Percentiles rank a stretch among this genome's conserved stretches.
Conservation (phyloP, 2,113 vertebrate species). For the Saguinus imperator region DNA sequence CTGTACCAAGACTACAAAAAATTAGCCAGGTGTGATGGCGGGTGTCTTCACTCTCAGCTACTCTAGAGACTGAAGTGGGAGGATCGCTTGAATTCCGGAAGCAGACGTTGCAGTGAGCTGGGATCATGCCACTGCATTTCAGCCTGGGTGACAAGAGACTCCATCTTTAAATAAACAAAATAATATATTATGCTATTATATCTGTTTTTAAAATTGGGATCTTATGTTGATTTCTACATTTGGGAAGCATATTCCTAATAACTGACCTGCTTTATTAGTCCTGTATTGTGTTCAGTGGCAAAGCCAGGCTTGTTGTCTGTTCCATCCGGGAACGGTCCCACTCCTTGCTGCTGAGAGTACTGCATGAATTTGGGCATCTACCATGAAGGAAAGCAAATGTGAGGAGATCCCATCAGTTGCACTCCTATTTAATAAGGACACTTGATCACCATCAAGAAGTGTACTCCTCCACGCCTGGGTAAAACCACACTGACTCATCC, state of each 20-base stretch:
- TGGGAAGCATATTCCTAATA: background rate
- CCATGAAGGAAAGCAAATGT: background rate
- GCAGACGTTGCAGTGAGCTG: too few species aligned
- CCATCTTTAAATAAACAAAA: too few species aligned
- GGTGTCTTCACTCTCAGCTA: too few species aligned
- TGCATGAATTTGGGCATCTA: background rate
- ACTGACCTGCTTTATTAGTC: background rate
- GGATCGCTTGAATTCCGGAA: too few species aligned
- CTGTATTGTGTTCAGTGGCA: background rate
- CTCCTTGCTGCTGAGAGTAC: background rate
- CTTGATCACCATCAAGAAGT: background rate
- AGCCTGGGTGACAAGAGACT: too few species aligned
- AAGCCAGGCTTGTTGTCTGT: background rate
- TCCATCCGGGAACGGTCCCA: background rate
- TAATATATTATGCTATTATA: background rate
- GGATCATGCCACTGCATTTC: too few species aligned
- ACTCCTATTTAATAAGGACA: background rate
- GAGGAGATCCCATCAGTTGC: background rate
- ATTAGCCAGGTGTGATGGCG: too few species aligned
- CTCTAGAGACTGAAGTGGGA: too few species aligned
- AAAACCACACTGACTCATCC: background rate
- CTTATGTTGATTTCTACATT: background rate
- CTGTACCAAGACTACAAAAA: too few species aligned
- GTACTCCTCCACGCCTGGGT: background rate
- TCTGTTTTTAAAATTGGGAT: background rate